These are phyloP conservation scores for Brachyhypopomus gauderio DNA, from an alignment of 2,113 vertebrate genomes.

Conservation along the genomic window DNA sequence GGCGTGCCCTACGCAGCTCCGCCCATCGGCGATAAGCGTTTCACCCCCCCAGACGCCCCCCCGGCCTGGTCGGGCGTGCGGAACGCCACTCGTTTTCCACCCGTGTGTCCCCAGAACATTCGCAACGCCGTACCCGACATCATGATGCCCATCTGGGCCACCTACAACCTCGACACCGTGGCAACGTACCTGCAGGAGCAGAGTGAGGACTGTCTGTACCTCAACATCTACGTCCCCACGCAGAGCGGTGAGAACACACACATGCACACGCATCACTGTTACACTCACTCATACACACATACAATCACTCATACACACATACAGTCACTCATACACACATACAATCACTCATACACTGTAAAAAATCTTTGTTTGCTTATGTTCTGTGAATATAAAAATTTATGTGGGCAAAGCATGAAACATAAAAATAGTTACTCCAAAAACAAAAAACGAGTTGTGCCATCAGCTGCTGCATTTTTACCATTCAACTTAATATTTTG, in stretches of 20 bases:
- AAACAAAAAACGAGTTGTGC: no score
- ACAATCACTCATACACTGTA: no score
- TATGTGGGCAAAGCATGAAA: no score
- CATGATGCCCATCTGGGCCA: constrained; percentile 99
- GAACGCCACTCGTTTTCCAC: constrained; percentile 95
- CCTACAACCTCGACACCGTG: constrained; percentile 97
- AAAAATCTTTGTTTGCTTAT: no score
- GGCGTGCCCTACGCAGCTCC: constrained; percentile 93
- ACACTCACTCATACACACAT: constrained; percentile 6
- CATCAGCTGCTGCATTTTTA: no score
- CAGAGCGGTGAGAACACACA: constrained; percentile 47
- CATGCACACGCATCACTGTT: no score
- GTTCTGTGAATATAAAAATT: no score
- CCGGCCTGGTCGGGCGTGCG: constrained; percentile 88
- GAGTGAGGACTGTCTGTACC: constrained; percentile 87
- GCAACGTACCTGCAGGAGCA: constrained; percentile 90
- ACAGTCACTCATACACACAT: no score
- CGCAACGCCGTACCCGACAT: constrained; percentile 95
- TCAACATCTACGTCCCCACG: constrained; percentile 97
- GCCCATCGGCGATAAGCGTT: constrained; percentile 90
- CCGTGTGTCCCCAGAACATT: constrained; percentile 97
- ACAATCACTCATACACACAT: no score
- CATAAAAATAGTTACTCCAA: no score
- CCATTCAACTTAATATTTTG: no score
- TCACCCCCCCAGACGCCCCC: constrained; percentile 92